Percentiles rank a stretch among this genome's conserved stretches.
Conservation (phyloP, 2,888 invertebrate genomes). For the Leptinotarsa peninsularis region DNA sequence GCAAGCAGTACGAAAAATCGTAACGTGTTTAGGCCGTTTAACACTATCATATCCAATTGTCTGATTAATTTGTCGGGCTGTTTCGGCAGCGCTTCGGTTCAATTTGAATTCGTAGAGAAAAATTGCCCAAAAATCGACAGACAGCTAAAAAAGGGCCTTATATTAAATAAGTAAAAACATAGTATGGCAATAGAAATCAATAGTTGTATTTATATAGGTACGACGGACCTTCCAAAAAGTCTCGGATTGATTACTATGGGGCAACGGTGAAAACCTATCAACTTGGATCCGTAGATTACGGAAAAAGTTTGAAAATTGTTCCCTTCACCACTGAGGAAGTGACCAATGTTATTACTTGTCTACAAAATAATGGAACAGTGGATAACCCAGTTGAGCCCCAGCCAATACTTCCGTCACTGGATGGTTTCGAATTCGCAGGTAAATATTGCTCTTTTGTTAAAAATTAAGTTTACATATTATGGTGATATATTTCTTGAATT, state of each 20-base stretch:
- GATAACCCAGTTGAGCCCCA: slow-evolving; percentile 76
- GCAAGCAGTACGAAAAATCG: too few relatives aligned
- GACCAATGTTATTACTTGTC: slow-evolving; percentile 80
- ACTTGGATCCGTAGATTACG: slow-evolving; percentile 74
- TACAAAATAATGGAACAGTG: slow-evolving; percentile 83
- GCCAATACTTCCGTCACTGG: slow-evolving; percentile 84
- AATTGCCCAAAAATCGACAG: too few relatives aligned
- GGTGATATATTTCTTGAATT: too few relatives aligned
- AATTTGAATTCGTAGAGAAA: too few relatives aligned
- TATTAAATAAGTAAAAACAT: too few relatives aligned
- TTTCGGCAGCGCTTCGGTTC: too few relatives aligned
- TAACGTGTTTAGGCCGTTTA: too few relatives aligned
- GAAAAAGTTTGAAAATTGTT: slow-evolving; percentile 84
- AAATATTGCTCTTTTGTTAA: slow-evolving; percentile 14
- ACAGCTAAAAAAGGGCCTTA: too few relatives aligned
- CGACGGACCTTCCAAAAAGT: slow-evolving; percentile 79
- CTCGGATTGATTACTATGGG: slow-evolving; percentile 95
- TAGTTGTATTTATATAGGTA: slow-evolving; percentile 67
- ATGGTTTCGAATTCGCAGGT: slow-evolving; percentile 77
- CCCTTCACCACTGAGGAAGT: slow-evolving; percentile 84
- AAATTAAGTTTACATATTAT: too few relatives aligned
- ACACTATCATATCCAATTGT: too few relatives aligned
- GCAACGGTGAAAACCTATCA: slow-evolving; percentile 95
- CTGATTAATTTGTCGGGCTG: too few relatives aligned
- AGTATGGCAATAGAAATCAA: not conserved